Conservation (phyloP, 1,140 invertebrate genomes). For the Drosophila parabipectinata region DNA sequence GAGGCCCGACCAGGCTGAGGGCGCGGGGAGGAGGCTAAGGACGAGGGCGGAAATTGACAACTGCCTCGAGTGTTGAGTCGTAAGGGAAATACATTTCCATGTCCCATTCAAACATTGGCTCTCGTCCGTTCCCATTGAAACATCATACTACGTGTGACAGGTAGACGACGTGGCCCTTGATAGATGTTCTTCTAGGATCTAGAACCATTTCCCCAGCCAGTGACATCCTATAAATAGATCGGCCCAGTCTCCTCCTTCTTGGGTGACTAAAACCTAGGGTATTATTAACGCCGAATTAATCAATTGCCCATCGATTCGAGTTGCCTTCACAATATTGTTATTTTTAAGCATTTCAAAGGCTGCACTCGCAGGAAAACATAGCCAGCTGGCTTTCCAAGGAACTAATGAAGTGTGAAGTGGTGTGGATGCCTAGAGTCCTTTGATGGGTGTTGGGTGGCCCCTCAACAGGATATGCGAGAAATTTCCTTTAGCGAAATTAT, state of each 20-base stretch:
- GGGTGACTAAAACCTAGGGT: conserved; percentile 22
- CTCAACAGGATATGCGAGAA: conserved; percentile 17
- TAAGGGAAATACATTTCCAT: conserved; percentile 77
- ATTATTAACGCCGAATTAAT: conserved; percentile 79
- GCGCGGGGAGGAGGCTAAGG: conserved; percentile 17
- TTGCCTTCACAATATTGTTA: conserved; percentile 47
- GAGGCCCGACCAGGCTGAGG: conserved; percentile 23
- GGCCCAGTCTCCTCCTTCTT: conserved; percentile 10
- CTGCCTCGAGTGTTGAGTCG: conserved; percentile 57
- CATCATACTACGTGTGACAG: conserved; percentile 56
- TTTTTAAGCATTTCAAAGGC: conserved; percentile 76
- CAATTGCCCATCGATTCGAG: conserved; percentile 75
- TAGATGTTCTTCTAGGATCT: conserved; percentile 33
- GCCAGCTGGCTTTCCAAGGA: conserved; percentile 9
- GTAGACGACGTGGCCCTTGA: conserved; percentile 50
- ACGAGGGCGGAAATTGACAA: conserved; percentile 61
- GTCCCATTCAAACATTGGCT: conserved; percentile 28
- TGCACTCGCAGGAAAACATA: conserved; percentile 31
- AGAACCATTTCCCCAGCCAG: conserved; percentile 12
- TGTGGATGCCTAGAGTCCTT: conserved; percentile 70
- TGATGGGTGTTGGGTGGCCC: conserved; percentile 40
- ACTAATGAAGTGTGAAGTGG: conserved; percentile 76
- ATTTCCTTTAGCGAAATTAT: conserved; percentile 50
- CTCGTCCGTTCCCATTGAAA: conserved; percentile 26
- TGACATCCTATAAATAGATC: conserved; percentile 50